Evolutionary conservation across 2,888 invertebrate species (phyloP).

Genomic region (Eupeodes luniger): DNA sequence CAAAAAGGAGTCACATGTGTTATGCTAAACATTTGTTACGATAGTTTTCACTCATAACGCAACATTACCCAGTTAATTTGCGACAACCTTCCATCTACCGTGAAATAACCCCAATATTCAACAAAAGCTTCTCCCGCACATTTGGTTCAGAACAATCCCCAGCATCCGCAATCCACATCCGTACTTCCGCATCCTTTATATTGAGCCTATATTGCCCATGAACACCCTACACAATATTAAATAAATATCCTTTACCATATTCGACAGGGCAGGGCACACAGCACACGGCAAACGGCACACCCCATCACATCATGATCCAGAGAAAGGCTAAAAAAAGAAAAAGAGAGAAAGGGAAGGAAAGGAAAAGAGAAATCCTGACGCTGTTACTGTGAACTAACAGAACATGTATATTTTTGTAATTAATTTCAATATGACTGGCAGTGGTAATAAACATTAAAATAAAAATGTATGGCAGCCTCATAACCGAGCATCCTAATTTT

Average conservation of each 20-base stretch:
- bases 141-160: slow-evolving; percentile 10
- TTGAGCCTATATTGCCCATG: slow-evolving; percentile 49
- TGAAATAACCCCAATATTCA: slow-evolving; percentile 22
- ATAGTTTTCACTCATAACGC: slow-evolving; percentile 75
- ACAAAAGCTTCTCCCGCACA: neutral
- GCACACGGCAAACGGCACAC: neutral
- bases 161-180: slow-evolving; percentile 5
- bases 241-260: slow-evolving; percentile 29
- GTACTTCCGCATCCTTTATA: neutral
- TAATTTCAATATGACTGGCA: slow-evolving; percentile 76
- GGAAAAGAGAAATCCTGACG: slow-evolving; percentile 3
- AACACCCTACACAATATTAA: slow-evolving; percentile 37
- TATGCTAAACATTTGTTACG: slow-evolving; percentile 68
- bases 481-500: slow-evolving; percentile 75
- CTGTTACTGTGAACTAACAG: slow-evolving; percentile 9
- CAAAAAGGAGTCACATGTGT: slow-evolving; percentile 40
- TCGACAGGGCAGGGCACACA: neutral
- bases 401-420: slow-evolving; percentile 75
- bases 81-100: slow-evolving; percentile 53
- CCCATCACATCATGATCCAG: too few relatives aligned
- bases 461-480: slow-evolving; percentile 71
- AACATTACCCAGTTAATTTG: slow-evolving; percentile 75
- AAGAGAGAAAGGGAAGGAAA: neutral
- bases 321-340: neutral
- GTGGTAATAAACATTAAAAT: slow-evolving; percentile 73